These are phyloP conservation scores for Apotomis betuletana DNA, from an alignment of 2,888 invertebrate genomes.

Conservation along the genomic window DNA sequence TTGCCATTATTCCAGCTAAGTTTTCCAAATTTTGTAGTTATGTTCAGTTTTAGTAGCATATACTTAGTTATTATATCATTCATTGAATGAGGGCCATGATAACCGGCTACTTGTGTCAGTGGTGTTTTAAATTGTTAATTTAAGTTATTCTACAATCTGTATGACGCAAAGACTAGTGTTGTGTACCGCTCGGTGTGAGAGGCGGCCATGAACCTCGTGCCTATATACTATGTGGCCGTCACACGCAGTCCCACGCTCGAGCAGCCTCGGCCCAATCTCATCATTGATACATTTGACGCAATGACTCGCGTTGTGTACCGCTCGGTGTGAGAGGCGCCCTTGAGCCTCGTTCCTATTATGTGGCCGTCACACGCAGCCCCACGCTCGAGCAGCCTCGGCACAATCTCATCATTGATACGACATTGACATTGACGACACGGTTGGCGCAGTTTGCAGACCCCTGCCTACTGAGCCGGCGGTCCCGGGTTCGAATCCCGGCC, in stretches of 20 bases:
- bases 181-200: constrained; percentile 4
- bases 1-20: too few species aligned
- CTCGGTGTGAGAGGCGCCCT: constrained; percentile 22
- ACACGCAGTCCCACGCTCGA: constrained; percentile 46
- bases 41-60: too few species aligned
- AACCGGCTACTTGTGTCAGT: too few species aligned
- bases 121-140: too few species aligned
- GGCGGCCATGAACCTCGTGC: constrained; percentile 46
- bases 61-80: too few species aligned
- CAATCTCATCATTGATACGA: constrained; percentile 38
- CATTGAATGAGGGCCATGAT: too few species aligned
- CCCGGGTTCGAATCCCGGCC: too few species aligned
- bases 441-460: too few species aligned
- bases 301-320: neutral
- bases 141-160: neutral
- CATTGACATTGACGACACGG: too few species aligned
- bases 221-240: constrained; percentile 62
- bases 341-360: constrained; percentile 55
- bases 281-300: constrained; percentile 37
- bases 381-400: neutral
- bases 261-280: neutral
- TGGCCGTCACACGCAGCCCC: constrained; percentile 55
- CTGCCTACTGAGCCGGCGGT: too few species aligned
- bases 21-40: too few species aligned
- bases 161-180: neutral